Conservation (phyloP, 2,888 invertebrate species). For the Norana najaformis region DNA sequence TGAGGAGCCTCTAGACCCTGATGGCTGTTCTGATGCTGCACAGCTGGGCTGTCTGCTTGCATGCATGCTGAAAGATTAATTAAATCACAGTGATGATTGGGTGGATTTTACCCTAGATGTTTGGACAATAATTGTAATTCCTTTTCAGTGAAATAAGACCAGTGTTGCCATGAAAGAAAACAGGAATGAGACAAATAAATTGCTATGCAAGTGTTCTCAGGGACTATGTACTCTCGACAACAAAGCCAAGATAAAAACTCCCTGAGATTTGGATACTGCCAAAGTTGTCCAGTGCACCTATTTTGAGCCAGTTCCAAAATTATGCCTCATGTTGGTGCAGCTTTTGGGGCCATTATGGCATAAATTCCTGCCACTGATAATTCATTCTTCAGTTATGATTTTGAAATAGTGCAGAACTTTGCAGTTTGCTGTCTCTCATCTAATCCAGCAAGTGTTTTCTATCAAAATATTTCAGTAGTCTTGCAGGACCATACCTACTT, state of each 20-base stretch:
- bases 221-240: neutral
- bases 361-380: slow-evolving; percentile 1
- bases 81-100: too few relatives aligned
- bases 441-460: neutral
- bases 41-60: too few relatives aligned
- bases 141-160: too few relatives aligned
- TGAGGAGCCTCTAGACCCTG: too few relatives aligned
- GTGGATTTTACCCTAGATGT: too few relatives aligned
- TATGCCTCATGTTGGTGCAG: neutral
- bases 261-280: neutral
- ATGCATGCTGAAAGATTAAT: too few relatives aligned
- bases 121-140: neutral
- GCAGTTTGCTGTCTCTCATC: neutral
- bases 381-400: neutral
- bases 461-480: neutral
- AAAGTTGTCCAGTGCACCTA: neutral
- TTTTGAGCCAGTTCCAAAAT: neutral
- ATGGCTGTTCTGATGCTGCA: too few relatives aligned
- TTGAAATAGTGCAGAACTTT: neutral
- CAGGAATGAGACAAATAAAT: neutral
- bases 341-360: neutral
- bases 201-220: slow-evolving; percentile 13
- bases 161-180: too few relatives aligned
- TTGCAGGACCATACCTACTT: neutral
- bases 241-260: neutral